Evolutionary conservation across 2,113 vertebrate species (phyloP).

Genomic region (Lycocorax pyrrhopterus): DNA sequence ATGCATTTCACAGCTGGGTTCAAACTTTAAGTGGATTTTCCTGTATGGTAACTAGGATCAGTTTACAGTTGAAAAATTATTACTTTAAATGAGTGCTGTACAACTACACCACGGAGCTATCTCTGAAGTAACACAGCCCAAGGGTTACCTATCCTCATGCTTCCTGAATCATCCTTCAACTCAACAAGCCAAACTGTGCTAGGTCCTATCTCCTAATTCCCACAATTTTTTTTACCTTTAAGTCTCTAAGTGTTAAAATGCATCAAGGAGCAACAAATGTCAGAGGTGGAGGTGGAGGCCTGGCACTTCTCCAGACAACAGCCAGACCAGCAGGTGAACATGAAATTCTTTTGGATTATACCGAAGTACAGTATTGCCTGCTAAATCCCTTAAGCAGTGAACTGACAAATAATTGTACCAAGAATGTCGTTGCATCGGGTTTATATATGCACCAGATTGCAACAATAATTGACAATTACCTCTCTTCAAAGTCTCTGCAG

Average conservation of each 20-base stretch:
- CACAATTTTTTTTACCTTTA: neutral
- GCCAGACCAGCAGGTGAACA: constrained; percentile 18
- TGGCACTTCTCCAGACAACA: neutral
- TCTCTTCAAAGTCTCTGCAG: neutral
- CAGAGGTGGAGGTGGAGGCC: neutral
- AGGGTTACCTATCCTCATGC: neutral
- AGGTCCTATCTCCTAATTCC: neutral
- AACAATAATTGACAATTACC: neutral
- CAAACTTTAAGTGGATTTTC: constrained; percentile 49
- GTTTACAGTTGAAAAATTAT: constrained; percentile 58
- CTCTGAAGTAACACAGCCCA: neutral
- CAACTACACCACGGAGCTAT: neutral
- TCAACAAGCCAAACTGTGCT: neutral
- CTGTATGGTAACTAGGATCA: constrained; percentile 65
- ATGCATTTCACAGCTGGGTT: constrained; percentile 64
- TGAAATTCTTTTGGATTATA: neutral
- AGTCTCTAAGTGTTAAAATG: neutral
- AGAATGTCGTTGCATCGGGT: neutral
- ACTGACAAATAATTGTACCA: constrained; percentile 15
- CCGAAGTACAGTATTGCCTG: neutral
- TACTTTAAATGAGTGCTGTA: neutral
- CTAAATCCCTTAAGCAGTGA: constrained; percentile 16
- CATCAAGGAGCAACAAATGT: neutral
- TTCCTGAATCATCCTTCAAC: neutral
- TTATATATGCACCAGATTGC: neutral